Percentiles rank a stretch among this genome's conserved stretches.
These are phyloP conservation scores for Cyclura pinguis DNA, from an alignment of 2,797 vertebrate genomes.

Conservation along the genomic window DNA sequence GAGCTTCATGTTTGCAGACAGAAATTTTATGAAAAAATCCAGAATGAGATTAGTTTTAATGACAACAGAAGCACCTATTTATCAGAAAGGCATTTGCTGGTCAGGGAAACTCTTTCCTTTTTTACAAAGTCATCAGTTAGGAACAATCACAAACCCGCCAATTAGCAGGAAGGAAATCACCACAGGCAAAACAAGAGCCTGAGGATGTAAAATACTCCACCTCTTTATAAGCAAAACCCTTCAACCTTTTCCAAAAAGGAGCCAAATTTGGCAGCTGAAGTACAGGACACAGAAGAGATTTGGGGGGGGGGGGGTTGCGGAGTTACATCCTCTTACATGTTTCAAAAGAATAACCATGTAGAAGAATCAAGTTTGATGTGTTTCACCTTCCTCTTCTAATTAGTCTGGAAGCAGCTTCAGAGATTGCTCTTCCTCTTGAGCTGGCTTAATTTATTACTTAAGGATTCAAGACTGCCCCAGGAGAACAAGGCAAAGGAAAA, in stretches of 20 bases:
- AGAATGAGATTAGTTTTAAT: constrained; percentile 75
- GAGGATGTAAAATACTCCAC: constrained; percentile 58
- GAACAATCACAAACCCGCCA: constrained; percentile 67
- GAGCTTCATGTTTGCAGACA: constrained; percentile 86
- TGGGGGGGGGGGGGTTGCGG: no score
- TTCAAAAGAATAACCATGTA: background rate
- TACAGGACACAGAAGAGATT: constrained; percentile 1
- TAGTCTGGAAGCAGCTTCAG: constrained; percentile 41
- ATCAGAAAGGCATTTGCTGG: constrained; percentile 55
- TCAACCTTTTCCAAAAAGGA: constrained; percentile 36
- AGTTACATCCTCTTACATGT: background rate
- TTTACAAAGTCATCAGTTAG: constrained; percentile 68
- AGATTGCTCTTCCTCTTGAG: constrained; percentile 23
- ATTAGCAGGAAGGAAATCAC: constrained; percentile 72
- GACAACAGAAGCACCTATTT: constrained; percentile 73
- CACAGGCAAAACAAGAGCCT: constrained; percentile 63
- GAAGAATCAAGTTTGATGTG: constrained; percentile 8
- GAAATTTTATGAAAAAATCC: constrained; percentile 86
- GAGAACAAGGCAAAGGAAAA: constrained; percentile 35
- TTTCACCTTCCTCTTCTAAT: constrained; percentile 31
- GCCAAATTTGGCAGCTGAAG: background rate
- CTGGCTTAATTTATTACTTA: constrained; percentile 38
- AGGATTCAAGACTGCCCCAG: constrained; percentile 24
- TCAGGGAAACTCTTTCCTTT: constrained; percentile 71
- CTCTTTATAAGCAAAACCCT: background rate